Evolutionary conservation across 2,113 vertebrate genomes (phyloP).

Genomic region (Donacobius atricapilla): DNA sequence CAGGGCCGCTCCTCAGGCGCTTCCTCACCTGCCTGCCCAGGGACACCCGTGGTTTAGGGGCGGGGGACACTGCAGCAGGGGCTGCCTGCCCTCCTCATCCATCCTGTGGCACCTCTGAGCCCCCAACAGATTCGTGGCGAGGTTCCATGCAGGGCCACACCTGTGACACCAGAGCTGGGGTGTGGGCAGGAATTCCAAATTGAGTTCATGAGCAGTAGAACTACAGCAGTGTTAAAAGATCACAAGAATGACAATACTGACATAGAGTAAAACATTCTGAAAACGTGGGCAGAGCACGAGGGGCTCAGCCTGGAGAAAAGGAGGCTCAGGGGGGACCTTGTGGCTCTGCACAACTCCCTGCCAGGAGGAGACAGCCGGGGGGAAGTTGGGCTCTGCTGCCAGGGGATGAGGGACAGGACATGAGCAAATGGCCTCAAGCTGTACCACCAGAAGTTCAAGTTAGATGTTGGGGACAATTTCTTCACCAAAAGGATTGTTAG

Average conservation of each 20-base stretch:
- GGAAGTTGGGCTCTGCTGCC: not conserved
- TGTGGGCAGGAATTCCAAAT: not conserved
- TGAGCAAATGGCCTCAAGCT: not conserved
- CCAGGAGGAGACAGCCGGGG: not conserved
- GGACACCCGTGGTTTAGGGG: accelerated
- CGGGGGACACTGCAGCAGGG: not conserved
- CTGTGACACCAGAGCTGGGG: not conserved
- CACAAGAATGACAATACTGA: not conserved
- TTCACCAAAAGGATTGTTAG: not conserved
- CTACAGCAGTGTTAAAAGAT: not conserved
- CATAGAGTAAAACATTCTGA: not conserved
- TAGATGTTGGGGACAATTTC: not conserved
- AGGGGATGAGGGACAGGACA: not conserved
- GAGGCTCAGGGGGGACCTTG: not conserved
- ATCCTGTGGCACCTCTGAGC: not conserved
- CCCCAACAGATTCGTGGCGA: no score
- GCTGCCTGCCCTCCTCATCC: not conserved
- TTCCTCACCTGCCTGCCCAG: not conserved
- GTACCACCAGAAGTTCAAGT: accelerated
- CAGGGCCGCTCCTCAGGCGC: not conserved
- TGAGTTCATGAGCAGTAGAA: not conserved
- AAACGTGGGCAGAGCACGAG: not conserved
- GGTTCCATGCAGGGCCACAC: accelerated
- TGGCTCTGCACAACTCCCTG: not conserved
- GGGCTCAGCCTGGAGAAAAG: not conserved